phyloP scores from a whole-genome alignment of 2,113 vertebrate species.

The Blennius ocellaris region DNA sequence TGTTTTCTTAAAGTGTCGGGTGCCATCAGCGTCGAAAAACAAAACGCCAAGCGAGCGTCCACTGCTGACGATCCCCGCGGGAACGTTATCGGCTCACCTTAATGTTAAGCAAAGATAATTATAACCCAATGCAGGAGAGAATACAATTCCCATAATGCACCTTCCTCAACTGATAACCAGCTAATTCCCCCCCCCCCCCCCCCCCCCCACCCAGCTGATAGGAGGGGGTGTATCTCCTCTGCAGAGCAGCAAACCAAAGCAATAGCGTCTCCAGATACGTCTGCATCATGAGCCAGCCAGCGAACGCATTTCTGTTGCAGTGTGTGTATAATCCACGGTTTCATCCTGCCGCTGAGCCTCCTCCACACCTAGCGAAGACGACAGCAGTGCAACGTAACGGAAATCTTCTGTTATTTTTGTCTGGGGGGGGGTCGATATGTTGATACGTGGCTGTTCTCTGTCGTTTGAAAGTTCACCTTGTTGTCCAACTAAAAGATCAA shows the following conservation, averaged over 20 bases:
- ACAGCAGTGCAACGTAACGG: not conserved
- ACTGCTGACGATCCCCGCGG: constrained; percentile 49
- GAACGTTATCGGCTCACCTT: constrained; percentile 50
- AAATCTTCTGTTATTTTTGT: constrained; percentile 14
- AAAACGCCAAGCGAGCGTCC: constrained; percentile 37
- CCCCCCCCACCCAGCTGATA: not conserved
- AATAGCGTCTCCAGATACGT: constrained; percentile 5
- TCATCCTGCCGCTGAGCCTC: constrained; percentile 1
- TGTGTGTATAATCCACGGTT: not conserved
- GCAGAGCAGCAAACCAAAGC: constrained; percentile 61
- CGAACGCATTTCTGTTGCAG: no score
- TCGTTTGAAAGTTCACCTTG: constrained; percentile 1
- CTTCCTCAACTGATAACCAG: constrained; percentile 51
- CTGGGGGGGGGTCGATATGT: no score
- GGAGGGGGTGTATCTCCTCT: constrained; percentile 10
- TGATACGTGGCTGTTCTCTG: not conserved
- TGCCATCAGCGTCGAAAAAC: not conserved
- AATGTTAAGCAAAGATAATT: constrained; percentile 67
- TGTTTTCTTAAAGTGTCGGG: constrained; percentile 31
- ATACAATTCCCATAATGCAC: constrained; percentile 59
- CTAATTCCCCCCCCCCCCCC: constrained; percentile 22
- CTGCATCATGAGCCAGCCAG: no score
- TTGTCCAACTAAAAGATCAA: not conserved
- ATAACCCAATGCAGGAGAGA: constrained; percentile 56
- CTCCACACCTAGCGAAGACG: not conserved